Percentiles rank a stretch among this genome's conserved stretches.
phyloP scores from a whole-genome alignment of 2,113 vertebrate species.

The Pycnonotus jocosus region DNA sequence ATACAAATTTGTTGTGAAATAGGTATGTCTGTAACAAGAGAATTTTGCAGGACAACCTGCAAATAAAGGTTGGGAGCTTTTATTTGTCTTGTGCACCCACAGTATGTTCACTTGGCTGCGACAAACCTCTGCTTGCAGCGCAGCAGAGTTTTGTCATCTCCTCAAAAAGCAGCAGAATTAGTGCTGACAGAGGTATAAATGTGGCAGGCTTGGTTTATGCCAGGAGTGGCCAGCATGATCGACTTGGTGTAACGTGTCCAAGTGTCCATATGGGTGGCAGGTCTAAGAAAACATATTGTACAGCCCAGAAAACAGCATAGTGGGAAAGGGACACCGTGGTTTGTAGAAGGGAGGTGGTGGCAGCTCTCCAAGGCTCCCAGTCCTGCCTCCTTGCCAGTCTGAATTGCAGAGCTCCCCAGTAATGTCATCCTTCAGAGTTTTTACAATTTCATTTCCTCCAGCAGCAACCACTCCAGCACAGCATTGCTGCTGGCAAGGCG shows the following conservation, averaged over 20 bases:
- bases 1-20: background rate
- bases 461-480: background rate
- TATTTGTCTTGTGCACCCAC: background rate
- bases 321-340: rapidly evolving
- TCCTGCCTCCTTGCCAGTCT: background rate
- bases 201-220: background rate
- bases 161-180: background rate
- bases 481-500: rapidly evolving
- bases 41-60: background rate
- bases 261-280: background rate
- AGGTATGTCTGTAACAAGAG: rapidly evolving
- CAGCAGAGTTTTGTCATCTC: background rate
- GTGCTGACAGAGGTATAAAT: background rate
- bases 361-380: background rate
- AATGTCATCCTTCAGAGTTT: background rate
- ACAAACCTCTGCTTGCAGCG: background rate
- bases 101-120: rapidly evolving
- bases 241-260: rapidly evolving
- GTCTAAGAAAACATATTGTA: background rate
- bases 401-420: background rate
- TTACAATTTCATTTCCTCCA: background rate
- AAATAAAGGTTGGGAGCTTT: background rate
- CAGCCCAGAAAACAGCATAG: background rate
- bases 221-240: rapidly evolving
- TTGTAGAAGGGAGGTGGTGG: background rate